phyloP scores from a whole-genome alignment of 2,113 vertebrate genomes.

The Trachemys scripta region DNA sequence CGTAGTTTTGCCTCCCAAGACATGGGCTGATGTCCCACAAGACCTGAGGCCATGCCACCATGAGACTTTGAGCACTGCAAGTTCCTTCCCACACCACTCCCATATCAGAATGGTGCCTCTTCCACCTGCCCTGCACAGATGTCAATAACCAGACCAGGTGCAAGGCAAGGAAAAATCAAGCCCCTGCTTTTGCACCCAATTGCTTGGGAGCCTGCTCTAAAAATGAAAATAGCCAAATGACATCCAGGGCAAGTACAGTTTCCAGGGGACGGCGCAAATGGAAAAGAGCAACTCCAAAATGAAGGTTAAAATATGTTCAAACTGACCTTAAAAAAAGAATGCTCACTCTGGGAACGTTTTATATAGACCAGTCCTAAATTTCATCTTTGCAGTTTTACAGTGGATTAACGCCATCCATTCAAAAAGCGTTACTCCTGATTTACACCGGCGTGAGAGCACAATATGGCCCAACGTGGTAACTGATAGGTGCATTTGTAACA shows the following conservation, averaged over 20 bases:
- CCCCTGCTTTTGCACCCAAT: background rate
- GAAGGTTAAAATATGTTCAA: background rate
- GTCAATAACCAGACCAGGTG: background rate
- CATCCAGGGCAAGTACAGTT: background rate
- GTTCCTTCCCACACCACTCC: background rate
- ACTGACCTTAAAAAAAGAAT: background rate
- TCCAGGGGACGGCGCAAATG: background rate
- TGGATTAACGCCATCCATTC: background rate
- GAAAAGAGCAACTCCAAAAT: background rate
- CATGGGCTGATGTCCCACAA: background rate
- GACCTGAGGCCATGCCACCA: background rate
- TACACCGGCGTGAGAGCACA: background rate
- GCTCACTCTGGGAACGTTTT: background rate
- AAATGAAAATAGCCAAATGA: background rate
- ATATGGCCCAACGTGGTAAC: background rate
- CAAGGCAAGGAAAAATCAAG: background rate
- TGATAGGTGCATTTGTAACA: background rate
- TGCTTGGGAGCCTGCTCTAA: background rate
- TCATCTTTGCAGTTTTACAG: background rate
- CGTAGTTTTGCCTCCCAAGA: fast-evolving
- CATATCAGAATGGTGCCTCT: background rate
- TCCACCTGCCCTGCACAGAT: background rate
- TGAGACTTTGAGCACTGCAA: background rate
- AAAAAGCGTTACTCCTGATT: background rate
- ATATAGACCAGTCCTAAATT: fast-evolving